phyloP scores from a whole-genome alignment of 2,113 vertebrate species.

The Nesoenas mayeri region DNA sequence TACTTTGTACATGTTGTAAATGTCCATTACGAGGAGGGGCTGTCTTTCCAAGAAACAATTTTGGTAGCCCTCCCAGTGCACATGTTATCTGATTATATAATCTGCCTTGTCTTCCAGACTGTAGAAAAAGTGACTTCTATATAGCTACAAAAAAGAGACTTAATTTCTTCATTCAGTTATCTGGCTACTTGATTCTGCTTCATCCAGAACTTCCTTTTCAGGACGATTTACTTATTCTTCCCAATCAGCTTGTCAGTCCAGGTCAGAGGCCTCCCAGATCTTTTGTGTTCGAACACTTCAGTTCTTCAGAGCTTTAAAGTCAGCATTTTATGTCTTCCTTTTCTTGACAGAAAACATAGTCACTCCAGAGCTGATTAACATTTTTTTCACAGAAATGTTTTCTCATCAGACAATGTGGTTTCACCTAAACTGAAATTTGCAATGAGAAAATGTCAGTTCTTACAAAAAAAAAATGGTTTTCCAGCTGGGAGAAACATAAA shows the following conservation, averaged over 20 bases:
- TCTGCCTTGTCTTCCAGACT: not conserved
- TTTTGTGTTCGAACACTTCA: not conserved
- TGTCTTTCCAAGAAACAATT: not conserved
- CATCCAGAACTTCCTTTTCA: not conserved
- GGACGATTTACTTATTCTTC: not conserved
- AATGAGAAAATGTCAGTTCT: constrained; percentile 17
- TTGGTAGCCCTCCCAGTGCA: not conserved
- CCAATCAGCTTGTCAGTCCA: not conserved
- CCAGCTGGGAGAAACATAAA: constrained; percentile 12
- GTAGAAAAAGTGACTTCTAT: not conserved
- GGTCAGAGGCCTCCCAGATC: not conserved
- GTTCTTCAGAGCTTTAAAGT: not conserved
- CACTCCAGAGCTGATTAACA: constrained; percentile 42
- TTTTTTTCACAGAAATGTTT: constrained; percentile 34
- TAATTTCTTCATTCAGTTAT: not conserved
- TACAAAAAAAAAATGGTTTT: not conserved
- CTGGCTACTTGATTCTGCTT: not conserved
- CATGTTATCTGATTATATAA: not conserved
- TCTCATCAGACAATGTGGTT: constrained; percentile 39
- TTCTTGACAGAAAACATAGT: constrained; percentile 19
- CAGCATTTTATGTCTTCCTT: constrained; percentile 13
- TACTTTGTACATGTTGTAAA: not conserved
- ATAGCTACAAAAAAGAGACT: not conserved
- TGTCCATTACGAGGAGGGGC: not conserved
- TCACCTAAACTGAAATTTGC: constrained; percentile 51